Evolutionary conservation across 2,797 vertebrate species (phyloP).

Genomic region (Girardinus metallicus): DNA sequence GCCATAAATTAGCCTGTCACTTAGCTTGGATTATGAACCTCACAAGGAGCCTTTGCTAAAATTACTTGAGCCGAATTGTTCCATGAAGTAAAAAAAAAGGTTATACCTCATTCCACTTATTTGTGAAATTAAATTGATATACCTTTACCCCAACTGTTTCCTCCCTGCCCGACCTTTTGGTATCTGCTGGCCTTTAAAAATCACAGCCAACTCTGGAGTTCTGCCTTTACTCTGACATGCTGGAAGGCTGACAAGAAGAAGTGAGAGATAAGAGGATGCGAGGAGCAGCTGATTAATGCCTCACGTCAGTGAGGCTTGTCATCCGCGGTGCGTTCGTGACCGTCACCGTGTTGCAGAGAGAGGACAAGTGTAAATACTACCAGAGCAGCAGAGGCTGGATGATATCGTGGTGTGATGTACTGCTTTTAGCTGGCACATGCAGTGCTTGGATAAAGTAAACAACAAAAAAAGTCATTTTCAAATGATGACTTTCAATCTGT

Average conservation of each 20-base stretch:
- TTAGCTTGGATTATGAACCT: conserved; percentile 75
- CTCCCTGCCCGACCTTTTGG: conserved; percentile 5
- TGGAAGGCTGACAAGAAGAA: conserved; percentile 28
- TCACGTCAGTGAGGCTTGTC: conserved; percentile 26
- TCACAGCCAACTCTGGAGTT: neutral
- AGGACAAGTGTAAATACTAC: conserved; percentile 26
- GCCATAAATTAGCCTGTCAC: conserved; percentile 79
- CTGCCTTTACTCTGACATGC: neutral
- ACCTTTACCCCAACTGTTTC: neutral
- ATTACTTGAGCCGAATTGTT: conserved; percentile 67
- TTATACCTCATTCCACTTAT: conserved; percentile 41
- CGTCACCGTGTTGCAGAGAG: conserved; percentile 11
- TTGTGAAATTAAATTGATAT: conserved; percentile 58
- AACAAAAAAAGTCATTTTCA: neutral
- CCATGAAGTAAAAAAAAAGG: conserved; percentile 44
- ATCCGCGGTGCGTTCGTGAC: conserved; percentile 11
- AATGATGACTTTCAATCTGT: neutral
- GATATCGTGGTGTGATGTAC: conserved; percentile 29
- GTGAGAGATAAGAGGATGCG: conserved; percentile 33
- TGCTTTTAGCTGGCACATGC: neutral
- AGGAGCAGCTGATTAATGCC: conserved; percentile 52
- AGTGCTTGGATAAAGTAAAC: neutral
- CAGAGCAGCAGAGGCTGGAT: conserved; percentile 8
- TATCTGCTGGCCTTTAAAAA: conserved; percentile 8
- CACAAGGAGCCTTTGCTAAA: conserved; percentile 55